Evolutionary conservation across 2,888 invertebrate species (phyloP), one percentile per base, ranked within the genome.

Genomic region (Tachystola acroxantha): DNA sequence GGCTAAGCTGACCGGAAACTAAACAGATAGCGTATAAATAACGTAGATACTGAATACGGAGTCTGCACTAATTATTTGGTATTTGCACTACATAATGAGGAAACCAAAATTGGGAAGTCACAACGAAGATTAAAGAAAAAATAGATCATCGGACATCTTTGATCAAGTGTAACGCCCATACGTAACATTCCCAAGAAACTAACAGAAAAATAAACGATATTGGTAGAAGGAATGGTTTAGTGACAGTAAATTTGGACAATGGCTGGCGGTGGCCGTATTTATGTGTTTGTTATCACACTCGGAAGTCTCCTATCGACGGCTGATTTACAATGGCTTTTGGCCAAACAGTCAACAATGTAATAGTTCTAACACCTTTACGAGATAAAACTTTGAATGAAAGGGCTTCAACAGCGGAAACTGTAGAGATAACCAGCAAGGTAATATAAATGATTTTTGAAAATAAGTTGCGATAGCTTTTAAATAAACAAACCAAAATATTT

Each of bases 261-360:
- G 70, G 75, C 66, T 61, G 64, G 54, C 74, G 60, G 65, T 68
- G 64, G 59, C 63, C 62, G 57, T 76, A 76, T 80, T 80, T 79
- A 80, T 80, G 77, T 72, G 78, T 75, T 78, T 79, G 78, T 78
- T 80, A 76, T 77, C 78, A 75, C 67, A 54, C 67, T 69, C 64
- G 63, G 72, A 68, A 70, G 69, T 70, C 64, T 61, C 65, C 65
- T 71, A 74, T 75, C 75, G 69, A 64, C 62, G 62, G 57, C 70
- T 75, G 77, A 78, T 77, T 76, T 77, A 77, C 74, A 65, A 61
- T 57, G 53, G 55, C 55, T 60, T 61, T 57, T 62, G 62, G 60
- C 74, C 68, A 71, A 72, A 76, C 74, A 73, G 65, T 70, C 68
- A 63, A 68, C 65, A 61, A 53, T 57, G 63, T 60, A 60, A 68